Percentiles rank a stretch among this genome's conserved stretches.
Evolutionary conservation across 2,113 vertebrate genomes (phyloP).

Genomic region (Pardalotus punctatus): DNA sequence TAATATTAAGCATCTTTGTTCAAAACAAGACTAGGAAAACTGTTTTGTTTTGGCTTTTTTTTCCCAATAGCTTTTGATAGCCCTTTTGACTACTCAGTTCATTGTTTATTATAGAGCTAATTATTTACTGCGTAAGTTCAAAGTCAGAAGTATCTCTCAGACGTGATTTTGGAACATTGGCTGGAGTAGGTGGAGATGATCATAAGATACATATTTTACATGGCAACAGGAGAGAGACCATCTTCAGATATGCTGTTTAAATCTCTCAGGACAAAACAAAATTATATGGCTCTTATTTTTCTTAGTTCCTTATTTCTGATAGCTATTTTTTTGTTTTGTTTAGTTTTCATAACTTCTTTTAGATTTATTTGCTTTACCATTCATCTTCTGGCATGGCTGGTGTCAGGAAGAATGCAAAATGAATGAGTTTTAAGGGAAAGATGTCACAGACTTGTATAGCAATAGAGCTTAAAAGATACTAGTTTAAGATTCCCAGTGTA

Average conservation of each 20-base stretch:
- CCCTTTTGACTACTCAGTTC: neutral
- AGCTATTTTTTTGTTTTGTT: neutral
- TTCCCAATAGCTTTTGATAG: neutral
- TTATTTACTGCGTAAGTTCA: neutral
- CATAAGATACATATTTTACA: neutral
- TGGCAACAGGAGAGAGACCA: neutral
- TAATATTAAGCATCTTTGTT: neutral
- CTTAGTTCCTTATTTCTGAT: neutral
- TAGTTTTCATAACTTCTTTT: neutral
- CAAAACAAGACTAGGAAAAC: neutral
- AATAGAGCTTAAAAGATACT: neutral
- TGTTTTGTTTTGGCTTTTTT: neutral
- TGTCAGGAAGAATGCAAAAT: neutral
- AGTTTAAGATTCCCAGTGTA: slow-evolving; percentile 25
- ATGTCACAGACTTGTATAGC: neutral
- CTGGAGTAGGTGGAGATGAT: neutral
- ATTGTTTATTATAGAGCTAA: neutral
- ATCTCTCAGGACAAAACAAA: neutral
- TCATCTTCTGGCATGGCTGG: neutral
- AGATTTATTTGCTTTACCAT: neutral
- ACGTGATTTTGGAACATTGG: neutral
- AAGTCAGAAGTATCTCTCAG: neutral
- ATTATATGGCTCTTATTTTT: neutral
- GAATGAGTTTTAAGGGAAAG: neutral
- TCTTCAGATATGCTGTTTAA: neutral